phyloP scores from a whole-genome alignment of 2,797 vertebrate genomes.

The Gymnocypris eckloni region DNA sequence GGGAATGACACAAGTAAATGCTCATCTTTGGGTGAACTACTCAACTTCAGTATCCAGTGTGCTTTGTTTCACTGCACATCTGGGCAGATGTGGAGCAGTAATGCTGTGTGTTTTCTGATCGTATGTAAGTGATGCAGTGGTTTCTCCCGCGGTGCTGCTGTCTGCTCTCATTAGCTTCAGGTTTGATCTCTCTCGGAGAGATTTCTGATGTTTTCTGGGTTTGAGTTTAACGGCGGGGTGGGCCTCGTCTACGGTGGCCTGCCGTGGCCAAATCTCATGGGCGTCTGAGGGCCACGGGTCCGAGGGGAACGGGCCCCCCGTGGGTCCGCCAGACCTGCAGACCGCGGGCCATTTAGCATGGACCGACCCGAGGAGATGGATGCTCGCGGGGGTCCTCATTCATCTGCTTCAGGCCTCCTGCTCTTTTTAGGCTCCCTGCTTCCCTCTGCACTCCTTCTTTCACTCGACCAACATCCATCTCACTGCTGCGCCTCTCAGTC shows the following conservation, averaged over 20 bases:
- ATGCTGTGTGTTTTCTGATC: no score
- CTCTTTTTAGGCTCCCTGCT: slow-evolving; percentile 28
- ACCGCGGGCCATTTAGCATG: slow-evolving; percentile 35
- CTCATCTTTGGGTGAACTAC: background rate
- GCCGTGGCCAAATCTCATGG: background rate
- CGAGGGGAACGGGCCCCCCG: slow-evolving; percentile 34
- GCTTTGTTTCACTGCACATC: no score
- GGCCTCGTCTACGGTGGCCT: slow-evolving; percentile 14
- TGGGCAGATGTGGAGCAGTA: background rate
- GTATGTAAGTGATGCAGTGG: slow-evolving; percentile 50
- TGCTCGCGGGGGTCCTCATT: slow-evolving; percentile 18
- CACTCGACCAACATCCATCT: background rate
- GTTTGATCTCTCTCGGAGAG: slow-evolving; percentile 4
- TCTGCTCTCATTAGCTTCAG: slow-evolving; percentile 42
- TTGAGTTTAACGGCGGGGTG: slow-evolving; percentile 28
- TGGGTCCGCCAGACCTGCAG: slow-evolving; percentile 42
- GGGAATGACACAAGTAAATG: background rate
- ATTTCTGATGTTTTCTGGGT: background rate
- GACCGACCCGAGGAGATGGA: slow-evolving; percentile 40
- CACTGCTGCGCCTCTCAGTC: background rate
- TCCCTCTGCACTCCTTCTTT: slow-evolving; percentile 35
- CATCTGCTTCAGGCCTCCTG: slow-evolving; percentile 38
- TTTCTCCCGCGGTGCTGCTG: slow-evolving; percentile 60
- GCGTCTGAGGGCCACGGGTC: background rate
- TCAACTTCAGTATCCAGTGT: no score